Conservation (phyloP, 2,888 invertebrate species). For the Sabatieria punctata region DNA sequence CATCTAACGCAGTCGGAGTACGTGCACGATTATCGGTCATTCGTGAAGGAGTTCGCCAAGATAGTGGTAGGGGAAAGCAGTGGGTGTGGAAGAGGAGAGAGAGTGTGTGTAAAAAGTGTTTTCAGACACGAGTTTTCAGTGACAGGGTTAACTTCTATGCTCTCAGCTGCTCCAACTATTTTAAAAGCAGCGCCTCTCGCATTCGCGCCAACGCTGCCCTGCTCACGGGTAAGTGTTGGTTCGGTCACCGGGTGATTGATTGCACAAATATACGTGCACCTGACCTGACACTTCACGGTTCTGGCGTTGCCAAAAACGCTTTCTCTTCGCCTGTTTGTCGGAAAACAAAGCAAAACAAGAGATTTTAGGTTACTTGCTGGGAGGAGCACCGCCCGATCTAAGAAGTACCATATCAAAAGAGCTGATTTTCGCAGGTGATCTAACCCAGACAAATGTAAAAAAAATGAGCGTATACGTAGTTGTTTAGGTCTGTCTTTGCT, state of each 20-base stretch:
- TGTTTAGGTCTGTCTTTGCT: constrained; percentile 35
- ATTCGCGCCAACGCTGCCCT: constrained; percentile 38
- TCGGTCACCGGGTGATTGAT: neutral
- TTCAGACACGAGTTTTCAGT: constrained; percentile 35
- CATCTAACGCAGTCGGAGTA: constrained; percentile 10
- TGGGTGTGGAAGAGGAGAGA: no score
- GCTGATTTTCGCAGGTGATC: constrained; percentile 35
- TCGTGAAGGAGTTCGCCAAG: constrained; percentile 20
- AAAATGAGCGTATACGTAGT: constrained; percentile 4
- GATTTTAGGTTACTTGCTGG: constrained; percentile 35
- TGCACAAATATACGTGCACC: no score
- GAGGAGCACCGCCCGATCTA: constrained; percentile 33
- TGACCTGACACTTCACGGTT: no score
- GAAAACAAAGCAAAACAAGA: neutral
- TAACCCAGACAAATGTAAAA: neutral
- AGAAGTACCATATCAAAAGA: constrained; percentile 36
- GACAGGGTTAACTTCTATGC: constrained; percentile 45
- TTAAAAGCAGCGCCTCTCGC: constrained; percentile 35
- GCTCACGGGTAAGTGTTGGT: constrained; percentile 31
- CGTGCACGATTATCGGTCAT: constrained; percentile 15
- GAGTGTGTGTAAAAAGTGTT: constrained; percentile 1
- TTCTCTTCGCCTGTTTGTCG: no score
- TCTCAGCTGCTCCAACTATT: constrained; percentile 37
- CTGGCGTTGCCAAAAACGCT: no score
- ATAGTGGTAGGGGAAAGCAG: constrained; percentile 14